Conservation (phyloP, 2,797 vertebrate species). For the Bradypodion ventrale region DNA sequence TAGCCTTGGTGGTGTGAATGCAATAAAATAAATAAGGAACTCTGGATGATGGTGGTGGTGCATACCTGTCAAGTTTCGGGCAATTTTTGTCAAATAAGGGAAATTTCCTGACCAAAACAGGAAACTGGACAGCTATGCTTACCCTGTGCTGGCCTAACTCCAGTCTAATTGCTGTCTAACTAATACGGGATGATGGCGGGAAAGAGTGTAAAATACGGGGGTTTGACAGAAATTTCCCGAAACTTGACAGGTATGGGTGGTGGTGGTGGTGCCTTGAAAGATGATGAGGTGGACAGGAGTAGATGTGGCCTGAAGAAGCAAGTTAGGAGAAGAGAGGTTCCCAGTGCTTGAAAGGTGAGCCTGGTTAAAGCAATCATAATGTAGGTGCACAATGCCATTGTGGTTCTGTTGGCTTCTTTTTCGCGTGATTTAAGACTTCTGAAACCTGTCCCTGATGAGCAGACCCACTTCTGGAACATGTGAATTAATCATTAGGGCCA, state of each 20-base stretch:
- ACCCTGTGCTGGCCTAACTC: no score
- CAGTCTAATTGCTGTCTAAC: no score
- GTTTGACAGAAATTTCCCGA: no score
- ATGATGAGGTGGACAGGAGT: background rate
- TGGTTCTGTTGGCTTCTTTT: background rate
- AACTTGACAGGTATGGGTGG: no score
- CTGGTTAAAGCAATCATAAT: background rate
- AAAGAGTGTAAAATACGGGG: no score
- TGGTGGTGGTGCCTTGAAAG: background rate
- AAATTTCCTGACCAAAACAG: no score
- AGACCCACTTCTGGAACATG: background rate
- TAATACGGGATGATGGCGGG: no score
- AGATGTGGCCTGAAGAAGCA: background rate
- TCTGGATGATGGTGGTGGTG: background rate
- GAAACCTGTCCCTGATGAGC: no score
- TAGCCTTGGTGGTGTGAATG: background rate
- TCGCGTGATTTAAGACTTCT: background rate
- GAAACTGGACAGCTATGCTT: no score
- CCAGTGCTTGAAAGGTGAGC: background rate
- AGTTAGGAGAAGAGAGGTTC: background rate
- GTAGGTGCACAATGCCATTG: background rate
- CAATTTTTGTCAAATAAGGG: no score
- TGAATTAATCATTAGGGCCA: background rate
- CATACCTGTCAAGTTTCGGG: no score
- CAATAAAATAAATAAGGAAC: background rate